phyloP scores from a whole-genome alignment of 2,888 invertebrate genomes.

The Mesoligia furuncula region DNA sequence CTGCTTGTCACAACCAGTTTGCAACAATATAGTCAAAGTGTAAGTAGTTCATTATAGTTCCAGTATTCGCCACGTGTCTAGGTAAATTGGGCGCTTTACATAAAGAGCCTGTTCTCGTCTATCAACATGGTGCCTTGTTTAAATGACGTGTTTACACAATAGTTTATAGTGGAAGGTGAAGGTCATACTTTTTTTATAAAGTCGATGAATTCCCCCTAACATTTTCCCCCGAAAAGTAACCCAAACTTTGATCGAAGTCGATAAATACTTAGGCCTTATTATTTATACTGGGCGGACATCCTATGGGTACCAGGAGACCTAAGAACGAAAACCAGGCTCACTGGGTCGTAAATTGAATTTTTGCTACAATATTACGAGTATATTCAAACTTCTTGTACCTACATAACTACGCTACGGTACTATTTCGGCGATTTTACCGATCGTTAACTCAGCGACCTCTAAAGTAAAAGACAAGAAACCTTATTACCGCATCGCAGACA shows the following conservation, averaged over 20 bases:
- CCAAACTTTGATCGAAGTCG: background rate
- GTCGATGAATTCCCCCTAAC: accelerated
- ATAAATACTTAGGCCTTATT: background rate
- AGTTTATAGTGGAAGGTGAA: background rate
- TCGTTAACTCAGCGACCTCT: slow-evolving; percentile 44
- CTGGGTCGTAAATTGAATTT: background rate
- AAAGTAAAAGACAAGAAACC: slow-evolving; percentile 2
- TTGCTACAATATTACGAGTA: too few relatives aligned
- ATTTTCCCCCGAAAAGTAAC: background rate
- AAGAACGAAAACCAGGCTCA: background rate
- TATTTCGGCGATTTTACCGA: background rate
- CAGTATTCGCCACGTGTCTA: background rate
- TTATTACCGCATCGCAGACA: background rate
- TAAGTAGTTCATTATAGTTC: background rate
- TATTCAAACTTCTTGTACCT: background rate
- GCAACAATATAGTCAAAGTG: background rate
- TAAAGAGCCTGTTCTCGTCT: slow-evolving; percentile 10
- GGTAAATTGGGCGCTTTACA: background rate
- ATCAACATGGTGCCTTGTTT: background rate
- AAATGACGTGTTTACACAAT: background rate
- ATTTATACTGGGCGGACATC: background rate
- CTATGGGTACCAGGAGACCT: too few relatives aligned
- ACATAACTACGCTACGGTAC: too few relatives aligned
- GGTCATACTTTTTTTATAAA: background rate
- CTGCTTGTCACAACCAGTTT: background rate